These are phyloP conservation scores for Bombylius discolor DNA, from an alignment of 2,888 invertebrate genomes.

Conservation along the genomic window DNA sequence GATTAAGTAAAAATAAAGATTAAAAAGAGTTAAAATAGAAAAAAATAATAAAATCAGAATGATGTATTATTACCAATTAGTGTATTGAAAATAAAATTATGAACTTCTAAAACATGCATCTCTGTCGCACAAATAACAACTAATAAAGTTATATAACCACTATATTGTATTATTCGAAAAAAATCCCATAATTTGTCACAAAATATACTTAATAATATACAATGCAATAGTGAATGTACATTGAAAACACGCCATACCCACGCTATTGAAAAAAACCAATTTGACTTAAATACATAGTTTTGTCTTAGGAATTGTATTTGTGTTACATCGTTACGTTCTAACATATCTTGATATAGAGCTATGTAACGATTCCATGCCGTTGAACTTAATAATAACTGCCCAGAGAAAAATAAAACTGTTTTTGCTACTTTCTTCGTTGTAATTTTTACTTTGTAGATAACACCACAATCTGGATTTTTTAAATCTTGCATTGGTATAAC, in stretches of 20 bases:
- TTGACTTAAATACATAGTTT: conserved; percentile 52
- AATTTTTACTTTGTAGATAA: conserved; percentile 54
- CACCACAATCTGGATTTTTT: conserved; percentile 38
- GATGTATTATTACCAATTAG: conserved; percentile 34
- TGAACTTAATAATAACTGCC: conserved; percentile 61
- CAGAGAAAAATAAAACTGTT: conserved; percentile 51
- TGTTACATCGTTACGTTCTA: conserved; percentile 50
- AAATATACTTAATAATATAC: conserved; percentile 61
- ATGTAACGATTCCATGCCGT: conserved; percentile 77
- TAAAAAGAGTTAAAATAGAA: background rate
- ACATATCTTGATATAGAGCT: conserved; percentile 59
- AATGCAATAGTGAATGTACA: conserved; percentile 63
- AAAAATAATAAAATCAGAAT: conserved; percentile 27
- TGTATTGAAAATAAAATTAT: conserved; percentile 42
- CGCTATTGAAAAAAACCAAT: conserved; percentile 58
- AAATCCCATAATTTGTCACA: conserved; percentile 73
- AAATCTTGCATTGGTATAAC: conserved; percentile 39
- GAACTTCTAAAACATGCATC: conserved; percentile 51
- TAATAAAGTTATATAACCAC: conserved; percentile 55
- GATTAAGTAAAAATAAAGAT: background rate
- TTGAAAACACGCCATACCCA: conserved; percentile 67
- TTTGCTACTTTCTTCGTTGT: conserved; percentile 51
- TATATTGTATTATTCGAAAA: conserved; percentile 52
- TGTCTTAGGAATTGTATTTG: conserved; percentile 42
- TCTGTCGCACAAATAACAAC: conserved; percentile 57